Conservation (phyloP, 2,888 invertebrate species). For the Lymantria monacha region DNA sequence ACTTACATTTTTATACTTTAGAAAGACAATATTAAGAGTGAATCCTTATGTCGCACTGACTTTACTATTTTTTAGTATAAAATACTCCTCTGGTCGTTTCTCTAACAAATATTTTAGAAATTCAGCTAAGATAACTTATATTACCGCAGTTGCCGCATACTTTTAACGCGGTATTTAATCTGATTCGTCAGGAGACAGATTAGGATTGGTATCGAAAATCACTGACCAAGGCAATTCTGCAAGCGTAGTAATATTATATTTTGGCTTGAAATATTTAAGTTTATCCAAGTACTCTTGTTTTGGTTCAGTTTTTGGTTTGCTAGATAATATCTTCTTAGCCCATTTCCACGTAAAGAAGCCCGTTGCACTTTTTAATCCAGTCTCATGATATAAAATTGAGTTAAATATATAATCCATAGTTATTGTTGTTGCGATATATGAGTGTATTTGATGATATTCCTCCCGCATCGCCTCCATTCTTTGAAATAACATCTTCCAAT, state of each 20-base stretch:
- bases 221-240: constrained; percentile 70
- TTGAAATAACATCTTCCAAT: constrained; percentile 51
- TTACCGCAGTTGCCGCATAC: too few species aligned
- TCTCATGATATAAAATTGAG: constrained; percentile 43
- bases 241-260: constrained; percentile 55
- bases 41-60: too few species aligned
- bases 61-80: too few species aligned
- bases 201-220: constrained; percentile 49
- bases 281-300: constrained; percentile 18
- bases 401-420: constrained; percentile 69
- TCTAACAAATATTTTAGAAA: too few species aligned
- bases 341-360: constrained; percentile 35
- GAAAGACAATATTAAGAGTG: too few species aligned
- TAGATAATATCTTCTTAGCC: constrained; percentile 27
- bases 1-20: too few species aligned
- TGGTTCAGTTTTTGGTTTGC: constrained; percentile 37
- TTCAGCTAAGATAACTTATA: too few species aligned
- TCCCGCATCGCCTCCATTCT: constrained; percentile 57
- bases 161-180: neutral
- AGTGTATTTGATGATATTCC: constrained; percentile 50
- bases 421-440: constrained; percentile 59
- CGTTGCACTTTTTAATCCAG: constrained; percentile 26
- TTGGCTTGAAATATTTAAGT: constrained; percentile 45
- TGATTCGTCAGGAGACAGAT: neutral
- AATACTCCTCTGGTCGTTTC: too few species aligned